Conservation (phyloP, 2,797 vertebrate species). For the Darevskia mixta region DNA sequence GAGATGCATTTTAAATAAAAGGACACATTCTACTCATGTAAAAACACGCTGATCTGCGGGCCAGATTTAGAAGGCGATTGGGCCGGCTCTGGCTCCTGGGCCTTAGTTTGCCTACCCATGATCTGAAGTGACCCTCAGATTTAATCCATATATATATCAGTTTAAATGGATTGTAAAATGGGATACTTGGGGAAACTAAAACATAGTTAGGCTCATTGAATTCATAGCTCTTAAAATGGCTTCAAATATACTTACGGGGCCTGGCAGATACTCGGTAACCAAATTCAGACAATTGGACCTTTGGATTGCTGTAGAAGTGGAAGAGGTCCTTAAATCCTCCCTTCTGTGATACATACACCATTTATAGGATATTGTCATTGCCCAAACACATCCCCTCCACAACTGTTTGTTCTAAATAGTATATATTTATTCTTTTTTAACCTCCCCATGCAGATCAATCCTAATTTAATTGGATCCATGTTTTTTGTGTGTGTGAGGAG, state of each 20-base stretch:
- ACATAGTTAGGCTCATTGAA: neutral
- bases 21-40: no score
- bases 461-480: conserved; percentile 36
- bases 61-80: no score
- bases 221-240: neutral
- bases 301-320: neutral
- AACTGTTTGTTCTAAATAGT: conserved; percentile 14
- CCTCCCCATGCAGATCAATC: conserved; percentile 20
- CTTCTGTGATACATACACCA: neutral
- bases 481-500: conserved; percentile 30
- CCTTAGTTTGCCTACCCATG: no score
- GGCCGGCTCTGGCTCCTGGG: no score
- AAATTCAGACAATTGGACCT: neutral
- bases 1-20: no score
- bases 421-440: conserved; percentile 32
- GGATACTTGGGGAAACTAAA: neutral
- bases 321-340: neutral
- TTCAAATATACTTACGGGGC: neutral
- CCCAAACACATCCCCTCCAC: neutral
- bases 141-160: conserved; percentile 16
- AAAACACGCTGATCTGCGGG: no score
- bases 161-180: conserved; percentile 20
- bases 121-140: neutral
- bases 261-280: neutral
- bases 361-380: neutral